phyloP scores from a whole-genome alignment of 2,113 vertebrate genomes.

The Nothocercus julius region DNA sequence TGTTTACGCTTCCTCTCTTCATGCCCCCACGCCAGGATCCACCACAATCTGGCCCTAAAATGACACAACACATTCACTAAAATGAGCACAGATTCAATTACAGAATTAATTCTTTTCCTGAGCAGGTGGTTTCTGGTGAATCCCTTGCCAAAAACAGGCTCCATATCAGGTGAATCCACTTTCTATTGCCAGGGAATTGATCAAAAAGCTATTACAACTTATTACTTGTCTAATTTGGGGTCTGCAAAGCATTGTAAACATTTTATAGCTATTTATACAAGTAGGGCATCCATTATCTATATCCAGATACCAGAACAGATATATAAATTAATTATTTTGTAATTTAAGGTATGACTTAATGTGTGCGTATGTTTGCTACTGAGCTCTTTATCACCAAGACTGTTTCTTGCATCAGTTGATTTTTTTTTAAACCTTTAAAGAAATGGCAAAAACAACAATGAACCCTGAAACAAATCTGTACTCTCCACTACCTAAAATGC shows the following conservation, averaged over 20 bases:
- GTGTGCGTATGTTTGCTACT: neutral
- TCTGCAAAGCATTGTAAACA: constrained; percentile 58
- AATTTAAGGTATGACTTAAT: constrained; percentile 20
- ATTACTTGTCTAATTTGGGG: constrained; percentile 53
- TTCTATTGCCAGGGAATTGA: constrained; percentile 61
- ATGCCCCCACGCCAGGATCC: neutral
- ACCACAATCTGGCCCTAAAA: neutral
- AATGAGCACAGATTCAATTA: constrained; percentile 59
- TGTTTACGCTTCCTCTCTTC: neutral
- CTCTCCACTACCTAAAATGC: neutral
- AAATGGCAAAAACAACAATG: neutral
- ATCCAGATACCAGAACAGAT: constrained; percentile 20
- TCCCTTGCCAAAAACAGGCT: constrained; percentile 40
- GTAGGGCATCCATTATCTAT: constrained; percentile 12
- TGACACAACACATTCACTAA: constrained; percentile 27
- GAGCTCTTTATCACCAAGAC: neutral
- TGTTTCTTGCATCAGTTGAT: neutral
- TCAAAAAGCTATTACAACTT: constrained; percentile 69
- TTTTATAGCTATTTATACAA: constrained; percentile 22
- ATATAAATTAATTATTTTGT: constrained; percentile 43
- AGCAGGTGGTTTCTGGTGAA: constrained; percentile 62
- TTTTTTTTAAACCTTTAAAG: neutral
- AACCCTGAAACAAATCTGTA: neutral
- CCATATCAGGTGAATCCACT: constrained; percentile 51
- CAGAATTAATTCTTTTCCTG: constrained; percentile 38